Conservation (phyloP, 2,113 vertebrate genomes). For the Chroicocephalus ridibundus region DNA sequence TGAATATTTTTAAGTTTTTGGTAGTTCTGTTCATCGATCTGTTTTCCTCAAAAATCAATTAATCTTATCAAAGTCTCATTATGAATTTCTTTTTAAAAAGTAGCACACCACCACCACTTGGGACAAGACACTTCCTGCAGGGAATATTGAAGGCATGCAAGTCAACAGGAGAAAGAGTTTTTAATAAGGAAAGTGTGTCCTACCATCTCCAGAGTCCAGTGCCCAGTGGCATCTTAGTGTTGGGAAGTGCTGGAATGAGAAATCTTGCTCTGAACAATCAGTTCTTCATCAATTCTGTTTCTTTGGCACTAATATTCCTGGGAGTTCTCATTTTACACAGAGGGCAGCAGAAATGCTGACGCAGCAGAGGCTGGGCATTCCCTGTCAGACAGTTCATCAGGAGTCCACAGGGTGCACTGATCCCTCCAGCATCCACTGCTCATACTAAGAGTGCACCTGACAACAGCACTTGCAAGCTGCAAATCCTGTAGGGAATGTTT, state of each 20-base stretch:
- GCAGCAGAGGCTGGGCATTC: constrained; percentile 30
- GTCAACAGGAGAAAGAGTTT: not conserved
- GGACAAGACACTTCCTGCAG: not conserved
- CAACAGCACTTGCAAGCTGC: constrained; percentile 3
- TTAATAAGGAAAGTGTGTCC: not conserved
- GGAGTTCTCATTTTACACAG: constrained; percentile 67
- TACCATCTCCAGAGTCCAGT: constrained; percentile 43
- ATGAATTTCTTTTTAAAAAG: not conserved
- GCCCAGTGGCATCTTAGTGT: not conserved
- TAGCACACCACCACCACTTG: not conserved
- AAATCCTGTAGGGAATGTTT: constrained; percentile 8
- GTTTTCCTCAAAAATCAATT: not conserved
- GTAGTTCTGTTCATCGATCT: not conserved
- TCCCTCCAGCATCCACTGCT: not conserved
- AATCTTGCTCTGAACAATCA: constrained; percentile 10
- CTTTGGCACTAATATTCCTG: constrained; percentile 34
- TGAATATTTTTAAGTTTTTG: not conserved
- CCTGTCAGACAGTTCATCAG: not conserved
- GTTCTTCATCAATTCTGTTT: constrained; percentile 33
- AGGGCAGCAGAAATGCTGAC: constrained; percentile 48
- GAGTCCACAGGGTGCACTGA: not conserved
- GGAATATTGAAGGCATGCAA: not conserved
- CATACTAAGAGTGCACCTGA: not conserved
- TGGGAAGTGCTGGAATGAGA: constrained; percentile 30
- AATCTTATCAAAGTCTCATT: not conserved